These are phyloP conservation scores for Sigmodon hispidus DNA, from an alignment of 2,113 vertebrate species.

Conservation along the genomic window DNA sequence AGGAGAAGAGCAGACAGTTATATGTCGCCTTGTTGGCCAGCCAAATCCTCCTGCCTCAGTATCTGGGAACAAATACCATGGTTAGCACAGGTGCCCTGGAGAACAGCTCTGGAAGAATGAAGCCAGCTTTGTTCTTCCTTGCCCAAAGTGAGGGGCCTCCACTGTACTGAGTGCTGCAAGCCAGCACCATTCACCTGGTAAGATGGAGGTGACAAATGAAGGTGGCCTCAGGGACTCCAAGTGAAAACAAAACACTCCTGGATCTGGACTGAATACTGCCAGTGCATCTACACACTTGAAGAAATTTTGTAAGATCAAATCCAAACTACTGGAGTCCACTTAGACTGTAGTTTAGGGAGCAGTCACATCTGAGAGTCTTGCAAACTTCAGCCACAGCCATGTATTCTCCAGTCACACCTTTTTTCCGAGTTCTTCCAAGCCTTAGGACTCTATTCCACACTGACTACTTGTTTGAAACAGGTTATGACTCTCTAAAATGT, in stretches of 20 bases:
- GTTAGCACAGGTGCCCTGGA: background rate
- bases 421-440: background rate
- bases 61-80: background rate
- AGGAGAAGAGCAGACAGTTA: background rate
- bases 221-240: background rate
- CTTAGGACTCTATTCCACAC: background rate
- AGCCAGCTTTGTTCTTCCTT: background rate
- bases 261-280: fast-evolving
- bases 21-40: background rate
- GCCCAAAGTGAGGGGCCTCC: background rate
- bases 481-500: background rate
- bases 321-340: slow-evolving; percentile 24
- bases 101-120: background rate
- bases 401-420: background rate
- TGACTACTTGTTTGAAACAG: background rate
- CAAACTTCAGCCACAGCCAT: background rate
- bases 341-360: background rate
- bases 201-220: background rate
- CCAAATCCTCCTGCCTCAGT: background rate
- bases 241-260: background rate
- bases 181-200: fast-evolving
- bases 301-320: background rate
- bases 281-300: background rate
- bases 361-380: background rate
- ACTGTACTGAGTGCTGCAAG: fast-evolving